phyloP scores from a whole-genome alignment of 2,888 invertebrate species.

The Ferrisia virgata region DNA sequence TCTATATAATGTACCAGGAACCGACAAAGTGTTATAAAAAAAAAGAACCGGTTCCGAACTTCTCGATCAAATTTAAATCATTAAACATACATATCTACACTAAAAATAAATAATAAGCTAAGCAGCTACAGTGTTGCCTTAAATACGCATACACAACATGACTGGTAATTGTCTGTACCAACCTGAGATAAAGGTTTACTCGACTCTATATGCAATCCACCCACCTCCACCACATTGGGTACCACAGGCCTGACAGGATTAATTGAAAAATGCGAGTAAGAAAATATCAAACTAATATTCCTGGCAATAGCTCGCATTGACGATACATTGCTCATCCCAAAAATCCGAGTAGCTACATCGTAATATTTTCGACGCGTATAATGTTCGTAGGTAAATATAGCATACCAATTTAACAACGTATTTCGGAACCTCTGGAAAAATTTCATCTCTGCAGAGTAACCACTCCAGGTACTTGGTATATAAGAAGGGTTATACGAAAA shows the following conservation, averaged over 20 bases:
- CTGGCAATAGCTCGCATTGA: not conserved
- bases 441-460: conserved; percentile 50
- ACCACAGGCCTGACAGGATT: not conserved
- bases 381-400: not conserved
- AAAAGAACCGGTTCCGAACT: too few species aligned
- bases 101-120: too few species aligned
- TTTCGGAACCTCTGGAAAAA: conserved; percentile 52
- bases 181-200: conserved; percentile 27
- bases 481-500: conserved; percentile 31
- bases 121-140: too few species aligned
- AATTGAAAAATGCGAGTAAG: not conserved
- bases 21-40: too few species aligned
- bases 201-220: conserved; percentile 2
- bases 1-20: too few species aligned
- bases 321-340: not conserved
- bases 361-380: not conserved
- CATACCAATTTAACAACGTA: not conserved
- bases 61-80: too few species aligned
- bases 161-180: not conserved
- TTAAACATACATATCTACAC: too few species aligned
- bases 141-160: too few species aligned
- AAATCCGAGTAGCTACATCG: not conserved
- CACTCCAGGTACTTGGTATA: conserved; percentile 28
- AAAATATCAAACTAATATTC: not conserved
- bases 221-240: conserved; percentile 27